Percentiles rank a stretch among this genome's conserved stretches.
Evolutionary conservation across 2,113 vertebrate species (phyloP).

Genomic region (Dasyprocta punctata): DNA sequence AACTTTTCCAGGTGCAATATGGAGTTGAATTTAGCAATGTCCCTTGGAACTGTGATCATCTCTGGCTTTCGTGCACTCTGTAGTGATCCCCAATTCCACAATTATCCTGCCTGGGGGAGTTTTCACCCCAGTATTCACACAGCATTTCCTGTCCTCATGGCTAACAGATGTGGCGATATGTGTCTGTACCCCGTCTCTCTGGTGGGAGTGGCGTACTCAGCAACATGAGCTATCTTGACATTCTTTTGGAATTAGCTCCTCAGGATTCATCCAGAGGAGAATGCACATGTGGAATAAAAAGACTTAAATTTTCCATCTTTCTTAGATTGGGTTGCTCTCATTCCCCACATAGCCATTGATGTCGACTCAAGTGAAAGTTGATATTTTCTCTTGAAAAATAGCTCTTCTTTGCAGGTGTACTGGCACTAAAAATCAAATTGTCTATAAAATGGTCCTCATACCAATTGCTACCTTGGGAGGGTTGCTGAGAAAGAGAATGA

Average conservation of each 20-base stretch:
- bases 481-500: neutral
- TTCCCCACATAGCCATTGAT: neutral
- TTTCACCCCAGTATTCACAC: neutral
- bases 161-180: neutral
- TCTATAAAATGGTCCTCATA: neutral
- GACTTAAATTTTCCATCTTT: neutral
- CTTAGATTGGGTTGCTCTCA: neutral
- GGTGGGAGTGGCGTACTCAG: neutral
- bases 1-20: rapidly evolving
- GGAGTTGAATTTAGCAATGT: rapidly evolving
- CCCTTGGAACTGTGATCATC: rapidly evolving
- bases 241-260: neutral
- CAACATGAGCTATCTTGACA: rapidly evolving
- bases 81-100: rapidly evolving
- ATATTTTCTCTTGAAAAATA: neutral
- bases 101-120: neutral
- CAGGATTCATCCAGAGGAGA: neutral
- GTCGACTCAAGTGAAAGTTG: neutral
- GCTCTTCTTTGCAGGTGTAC: neutral
- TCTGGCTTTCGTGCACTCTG: rapidly evolving
- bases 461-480: neutral
- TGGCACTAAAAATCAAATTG: neutral
- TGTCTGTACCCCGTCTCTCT: neutral
- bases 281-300: neutral
- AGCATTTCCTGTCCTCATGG: neutral